Evolutionary conservation across 1,140 invertebrate genomes (phyloP), one percentile per base, ranked within the genome.

Genomic region (Telenomus remus): DNA sequence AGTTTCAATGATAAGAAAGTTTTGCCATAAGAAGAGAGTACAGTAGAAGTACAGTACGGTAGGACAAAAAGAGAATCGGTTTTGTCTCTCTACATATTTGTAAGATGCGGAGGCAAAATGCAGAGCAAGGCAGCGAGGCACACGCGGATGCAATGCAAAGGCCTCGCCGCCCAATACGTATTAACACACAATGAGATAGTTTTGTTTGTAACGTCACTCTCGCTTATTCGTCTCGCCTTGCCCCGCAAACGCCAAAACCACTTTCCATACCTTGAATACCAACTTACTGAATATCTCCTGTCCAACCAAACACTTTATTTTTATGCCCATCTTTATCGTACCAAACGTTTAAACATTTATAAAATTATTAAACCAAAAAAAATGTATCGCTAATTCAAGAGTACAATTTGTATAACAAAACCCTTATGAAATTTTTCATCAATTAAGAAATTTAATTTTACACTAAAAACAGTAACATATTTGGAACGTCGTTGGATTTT

Each of bases 101-200:
- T 57, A 66, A 53, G 68, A 57, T 51, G 56, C 15, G 47, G 42
- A 61, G 66, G 56, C 54, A 56, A 78, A 73, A 54, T 61, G 46
- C 64, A 49, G 43, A 54, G 27, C 33, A 53, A 50, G 11, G 50
- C 68, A 39, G 43, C 19, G 19, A 35, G 57, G 65, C 66, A 75
- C 74, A 74, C 78, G 70, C 70, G 57, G 54, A 47, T 37, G n/a
- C 51, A 39, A 43, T 33, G 78, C 69, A 78, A 80, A 81, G 46
- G 64, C 66, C 55, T 33, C 60, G 65, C 80, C 80, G 80, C 72
- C 78, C 66, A 72, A 81, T 76, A 73, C 79, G 78, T 88, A 88
- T 88, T 88, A 88, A 87, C 87, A 88, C 86, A 88, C 87, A 88
- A 88, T 88, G 86, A 88, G 85, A 88, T 88, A 88, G 86, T 88